Percentiles rank a stretch among this genome's conserved stretches.
These are phyloP conservation scores for Leptopterna dolabrata DNA, from an alignment of 2,888 invertebrate species.

Conservation along the genomic window DNA sequence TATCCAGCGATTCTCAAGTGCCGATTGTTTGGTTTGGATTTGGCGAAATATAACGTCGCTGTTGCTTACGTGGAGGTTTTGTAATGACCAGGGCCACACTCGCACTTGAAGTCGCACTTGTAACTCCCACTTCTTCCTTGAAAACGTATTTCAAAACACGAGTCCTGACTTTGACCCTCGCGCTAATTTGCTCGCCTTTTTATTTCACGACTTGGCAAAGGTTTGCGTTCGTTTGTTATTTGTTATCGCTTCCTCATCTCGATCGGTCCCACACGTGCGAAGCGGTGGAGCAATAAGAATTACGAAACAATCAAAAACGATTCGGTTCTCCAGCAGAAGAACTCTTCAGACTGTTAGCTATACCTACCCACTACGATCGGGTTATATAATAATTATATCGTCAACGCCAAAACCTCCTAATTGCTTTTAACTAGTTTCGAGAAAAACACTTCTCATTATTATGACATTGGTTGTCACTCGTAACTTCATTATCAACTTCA, in stretches of 20 bases:
- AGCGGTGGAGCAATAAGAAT: background rate
- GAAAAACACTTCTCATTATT: too few species aligned
- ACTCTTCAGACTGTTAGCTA: too few species aligned
- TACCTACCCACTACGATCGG: too few species aligned
- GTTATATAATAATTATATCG: too few species aligned
- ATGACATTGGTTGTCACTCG: too few species aligned
- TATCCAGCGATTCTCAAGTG: background rate
- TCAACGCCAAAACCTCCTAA: too few species aligned
- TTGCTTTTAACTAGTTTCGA: too few species aligned
- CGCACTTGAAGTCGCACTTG: background rate
- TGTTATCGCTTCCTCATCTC: background rate
- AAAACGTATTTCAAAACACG: background rate
- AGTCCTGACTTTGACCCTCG: constrained; percentile 22
- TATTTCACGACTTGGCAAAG: background rate
- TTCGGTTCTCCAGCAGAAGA: too few species aligned
- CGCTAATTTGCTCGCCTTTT: background rate
- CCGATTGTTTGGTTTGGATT: background rate
- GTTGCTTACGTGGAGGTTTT: background rate
- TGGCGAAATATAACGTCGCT: background rate
- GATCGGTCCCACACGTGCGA: background rate
- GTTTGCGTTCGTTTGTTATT: background rate
- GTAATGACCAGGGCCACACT: background rate
- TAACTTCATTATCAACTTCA: too few species aligned
- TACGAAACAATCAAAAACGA: background rate
- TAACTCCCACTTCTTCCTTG: background rate